Evolutionary conservation across 2,113 vertebrate genomes (phyloP).

Genomic region (Gymnocephalus cernua): DNA sequence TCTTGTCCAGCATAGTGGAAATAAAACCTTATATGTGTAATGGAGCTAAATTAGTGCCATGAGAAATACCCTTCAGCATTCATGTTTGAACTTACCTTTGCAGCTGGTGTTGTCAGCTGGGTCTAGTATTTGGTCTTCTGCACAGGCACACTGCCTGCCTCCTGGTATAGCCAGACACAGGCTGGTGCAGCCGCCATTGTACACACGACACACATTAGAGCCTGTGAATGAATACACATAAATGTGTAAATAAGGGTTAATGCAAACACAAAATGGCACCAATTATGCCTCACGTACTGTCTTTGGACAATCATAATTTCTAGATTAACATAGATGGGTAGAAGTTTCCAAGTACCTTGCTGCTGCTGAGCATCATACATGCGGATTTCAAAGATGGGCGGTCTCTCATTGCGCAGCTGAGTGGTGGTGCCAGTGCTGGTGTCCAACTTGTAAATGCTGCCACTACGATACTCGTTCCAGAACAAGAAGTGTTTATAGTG

Average conservation of each 20-base stretch:
- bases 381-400: conserved; percentile 98
- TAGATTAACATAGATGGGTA: background rate
- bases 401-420: conserved; percentile 93
- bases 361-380: conserved; percentile 97
- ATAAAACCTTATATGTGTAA: conserved; percentile 32
- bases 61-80: conserved; percentile 15
- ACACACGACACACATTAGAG: conserved; percentile 92
- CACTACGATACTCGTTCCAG: conserved; percentile 98
- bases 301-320: background rate
- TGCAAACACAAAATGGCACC: background rate
- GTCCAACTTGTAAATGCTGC: conserved; percentile 95
- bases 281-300: background rate
- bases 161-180: conserved; percentile 93
- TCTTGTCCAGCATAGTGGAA: conserved; percentile 26
- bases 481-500: conserved; percentile 96
- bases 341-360: conserved; percentile 65
- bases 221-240: conserved; percentile 75
- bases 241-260: background rate
- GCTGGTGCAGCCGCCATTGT: conserved; percentile 97
- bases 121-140: conserved; percentile 94
- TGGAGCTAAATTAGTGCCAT: conserved; percentile 5
- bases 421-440: conserved; percentile 86
- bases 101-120: conserved; percentile 89
- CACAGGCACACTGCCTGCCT: conserved; percentile 92
- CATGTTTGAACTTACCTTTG: conserved; percentile 82